Evolutionary conservation across 1,140 invertebrate species (phyloP).

Genomic region (Musca domestica): DNA sequence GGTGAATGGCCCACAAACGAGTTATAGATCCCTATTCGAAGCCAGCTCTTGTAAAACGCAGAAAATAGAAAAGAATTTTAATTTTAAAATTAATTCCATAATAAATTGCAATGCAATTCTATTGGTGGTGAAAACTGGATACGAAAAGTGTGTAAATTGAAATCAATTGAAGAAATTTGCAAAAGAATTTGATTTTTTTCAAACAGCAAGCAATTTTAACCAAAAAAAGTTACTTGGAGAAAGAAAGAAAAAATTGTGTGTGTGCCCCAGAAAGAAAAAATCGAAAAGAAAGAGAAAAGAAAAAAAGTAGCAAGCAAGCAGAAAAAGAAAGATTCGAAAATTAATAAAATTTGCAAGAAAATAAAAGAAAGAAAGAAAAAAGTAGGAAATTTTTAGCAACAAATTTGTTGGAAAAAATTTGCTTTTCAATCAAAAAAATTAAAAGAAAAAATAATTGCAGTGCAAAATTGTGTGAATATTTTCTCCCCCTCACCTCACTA

Average conservation of each 20-base stretch:
- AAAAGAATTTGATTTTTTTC: not conserved
- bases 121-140: too few species aligned
- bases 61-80: slow-evolving; percentile 19
- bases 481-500: too few species aligned
- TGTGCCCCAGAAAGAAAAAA: slow-evolving; percentile 16
- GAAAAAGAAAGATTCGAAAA: slow-evolving; percentile 14
- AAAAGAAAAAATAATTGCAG: too few species aligned
- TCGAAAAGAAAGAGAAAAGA: slow-evolving; percentile 9
- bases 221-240: not conserved
- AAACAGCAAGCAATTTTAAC: slow-evolving; percentile 1
- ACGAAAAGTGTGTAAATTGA: slow-evolving; percentile 15
- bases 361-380: too few species aligned
- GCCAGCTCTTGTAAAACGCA: not conserved
- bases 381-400: too few species aligned
- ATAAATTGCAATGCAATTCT: too few species aligned
- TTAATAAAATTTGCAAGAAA: not conserved
- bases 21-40: too few species aligned
- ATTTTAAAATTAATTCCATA: slow-evolving; percentile 7
- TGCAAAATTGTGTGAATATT: too few species aligned
- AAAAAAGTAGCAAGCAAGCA: slow-evolving; percentile 3
- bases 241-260: slow-evolving; percentile 17
- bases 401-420: too few species aligned
- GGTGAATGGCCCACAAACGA: too few species aligned
- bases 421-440: too few species aligned
- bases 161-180: not conserved